Conservation (phyloP, 1,140 invertebrate genomes). For the Steinernema feltiae region DNA sequence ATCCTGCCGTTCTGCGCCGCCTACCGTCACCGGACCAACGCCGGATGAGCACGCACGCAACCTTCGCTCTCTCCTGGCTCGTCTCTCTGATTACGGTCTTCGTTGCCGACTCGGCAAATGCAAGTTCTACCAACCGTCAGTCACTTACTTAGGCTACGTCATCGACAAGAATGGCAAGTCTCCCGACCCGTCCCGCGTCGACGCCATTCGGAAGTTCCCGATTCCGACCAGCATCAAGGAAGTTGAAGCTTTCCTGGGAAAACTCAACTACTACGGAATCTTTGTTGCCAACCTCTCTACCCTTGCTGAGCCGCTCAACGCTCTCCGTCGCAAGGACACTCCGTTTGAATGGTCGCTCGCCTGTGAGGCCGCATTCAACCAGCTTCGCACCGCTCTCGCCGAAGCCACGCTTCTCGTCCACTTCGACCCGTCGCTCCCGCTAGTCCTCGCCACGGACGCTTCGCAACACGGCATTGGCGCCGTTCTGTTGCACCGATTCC, state of each 20-base stretch:
- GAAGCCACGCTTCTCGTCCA: conserved; percentile 50
- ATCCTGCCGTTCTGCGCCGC: conserved; percentile 23
- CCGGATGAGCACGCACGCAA: conserved; percentile 19
- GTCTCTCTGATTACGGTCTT: conserved; percentile 28
- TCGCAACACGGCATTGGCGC: conserved; percentile 61
- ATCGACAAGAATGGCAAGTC: conserved; percentile 40
- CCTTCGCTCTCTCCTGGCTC: conserved; percentile 15
- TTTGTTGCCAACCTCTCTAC: conserved; percentile 59
- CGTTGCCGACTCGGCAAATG: conserved; percentile 40
- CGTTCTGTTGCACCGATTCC: conserved; percentile 58
- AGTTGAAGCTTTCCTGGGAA: conserved; percentile 57
- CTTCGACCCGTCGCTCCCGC: conserved; percentile 57
- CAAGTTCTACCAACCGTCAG: conserved; percentile 26
- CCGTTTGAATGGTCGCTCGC: conserved; percentile 35
- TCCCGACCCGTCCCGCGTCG: conserved; percentile 44
- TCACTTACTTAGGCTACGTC: conserved; percentile 36
- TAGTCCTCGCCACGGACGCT: conserved; percentile 62
- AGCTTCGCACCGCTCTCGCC: conserved; percentile 49
- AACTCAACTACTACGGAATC: conserved; percentile 59
- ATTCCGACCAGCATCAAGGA: conserved; percentile 55
- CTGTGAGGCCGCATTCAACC: conserved; percentile 42
- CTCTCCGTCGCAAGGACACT: conserved; percentile 47
- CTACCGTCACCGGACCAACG: conserved; percentile 19
- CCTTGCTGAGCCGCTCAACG: conserved; percentile 57
- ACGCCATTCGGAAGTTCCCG: conserved; percentile 58